Percentiles rank a stretch among this genome's conserved stretches.
phyloP scores from a whole-genome alignment of 2,113 vertebrate species.

The Baryphthengus martii region DNA sequence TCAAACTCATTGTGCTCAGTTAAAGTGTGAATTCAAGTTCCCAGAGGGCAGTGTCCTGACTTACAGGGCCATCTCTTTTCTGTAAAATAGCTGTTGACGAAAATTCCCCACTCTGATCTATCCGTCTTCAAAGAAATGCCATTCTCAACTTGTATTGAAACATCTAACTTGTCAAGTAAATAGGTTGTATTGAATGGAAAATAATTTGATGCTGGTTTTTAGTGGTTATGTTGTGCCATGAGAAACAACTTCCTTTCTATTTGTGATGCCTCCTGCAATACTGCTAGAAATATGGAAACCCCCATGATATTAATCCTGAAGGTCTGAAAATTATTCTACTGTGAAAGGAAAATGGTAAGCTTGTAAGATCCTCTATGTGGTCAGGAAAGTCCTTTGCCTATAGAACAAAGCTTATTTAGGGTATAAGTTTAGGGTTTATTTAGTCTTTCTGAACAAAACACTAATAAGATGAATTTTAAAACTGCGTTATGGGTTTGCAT shows the following conservation, averaged over 20 bases:
- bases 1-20: neutral
- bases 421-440: neutral
- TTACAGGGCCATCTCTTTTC: neutral
- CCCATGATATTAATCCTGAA: neutral
- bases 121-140: neutral
- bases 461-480: neutral
- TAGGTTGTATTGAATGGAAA: conserved; percentile 24
- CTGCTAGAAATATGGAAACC: neutral
- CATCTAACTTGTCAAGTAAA: conserved; percentile 48
- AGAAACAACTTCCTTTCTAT: conserved; percentile 27
- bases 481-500: neutral
- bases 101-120: neutral
- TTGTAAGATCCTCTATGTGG: neutral
- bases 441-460: neutral
- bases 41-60: neutral
- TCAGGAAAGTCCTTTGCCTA: neutral
- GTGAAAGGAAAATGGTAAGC: neutral
- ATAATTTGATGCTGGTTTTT: neutral
- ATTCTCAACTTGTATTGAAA: conserved; percentile 10
- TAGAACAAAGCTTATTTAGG: neutral
- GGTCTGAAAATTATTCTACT: neutral
- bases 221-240: neutral
- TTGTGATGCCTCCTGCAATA: neutral
- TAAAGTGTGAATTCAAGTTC: neutral
- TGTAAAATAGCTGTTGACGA: neutral